Evolutionary conservation across 37 sponge, comb jelly and placozoan species (phyloP).

Genomic region (Ephydatia muelleri): DNA sequence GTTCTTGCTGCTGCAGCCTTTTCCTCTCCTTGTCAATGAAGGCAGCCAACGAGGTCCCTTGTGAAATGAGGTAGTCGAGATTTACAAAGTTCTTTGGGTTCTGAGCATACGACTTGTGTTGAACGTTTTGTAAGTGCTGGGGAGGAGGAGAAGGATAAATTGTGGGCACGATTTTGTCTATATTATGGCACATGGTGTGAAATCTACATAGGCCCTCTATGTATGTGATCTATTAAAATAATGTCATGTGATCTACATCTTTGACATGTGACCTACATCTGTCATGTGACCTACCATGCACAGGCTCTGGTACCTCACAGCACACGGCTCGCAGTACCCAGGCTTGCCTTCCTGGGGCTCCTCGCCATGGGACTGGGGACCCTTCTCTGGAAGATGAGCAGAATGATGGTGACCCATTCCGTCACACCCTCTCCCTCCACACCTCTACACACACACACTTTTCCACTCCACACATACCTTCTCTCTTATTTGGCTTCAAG

Average conservation of each 20-base stretch:
- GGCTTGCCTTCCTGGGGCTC: neutral
- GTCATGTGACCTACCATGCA: constrained; percentile 47
- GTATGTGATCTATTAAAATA: neutral
- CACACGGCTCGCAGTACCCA: constrained; percentile 78
- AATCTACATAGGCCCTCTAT: neutral
- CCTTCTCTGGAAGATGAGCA: neutral
- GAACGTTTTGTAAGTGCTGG: constrained; percentile 41
- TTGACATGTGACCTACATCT: neutral
- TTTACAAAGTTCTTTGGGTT: constrained; percentile 33
- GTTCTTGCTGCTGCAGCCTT: neutral
- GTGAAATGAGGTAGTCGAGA: constrained; percentile 34
- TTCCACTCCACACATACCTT: neutral
- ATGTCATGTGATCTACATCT: neutral
- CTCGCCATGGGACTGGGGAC: neutral
- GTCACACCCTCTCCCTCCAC: neutral
- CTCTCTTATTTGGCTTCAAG: neutral
- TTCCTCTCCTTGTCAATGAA: constrained; percentile 23
- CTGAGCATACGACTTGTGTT: constrained; percentile 49
- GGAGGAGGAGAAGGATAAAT: neutral
- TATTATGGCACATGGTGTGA: neutral
- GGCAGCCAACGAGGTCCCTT: neutral
- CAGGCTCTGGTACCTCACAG: constrained; percentile 29
- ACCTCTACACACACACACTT: neutral
- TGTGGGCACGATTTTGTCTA: neutral
- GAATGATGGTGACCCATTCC: neutral